Evolutionary conservation across 1,140 invertebrate species (phyloP).

Genomic region (Adelges cooleyi): DNA sequence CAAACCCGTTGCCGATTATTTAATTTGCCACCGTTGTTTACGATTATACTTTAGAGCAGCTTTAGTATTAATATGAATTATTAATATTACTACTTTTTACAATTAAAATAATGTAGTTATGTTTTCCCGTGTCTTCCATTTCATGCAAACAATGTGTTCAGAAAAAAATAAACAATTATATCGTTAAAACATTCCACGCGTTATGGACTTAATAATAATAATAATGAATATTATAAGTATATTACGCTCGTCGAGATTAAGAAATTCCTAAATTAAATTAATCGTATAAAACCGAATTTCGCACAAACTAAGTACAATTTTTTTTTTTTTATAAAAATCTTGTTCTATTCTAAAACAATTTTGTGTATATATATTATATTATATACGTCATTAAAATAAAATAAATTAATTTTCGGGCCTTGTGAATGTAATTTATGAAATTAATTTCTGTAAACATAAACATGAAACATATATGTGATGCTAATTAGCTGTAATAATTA

Average conservation of each 20-base stretch:
- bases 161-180: no score
- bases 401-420: background rate
- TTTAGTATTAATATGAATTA: no score
- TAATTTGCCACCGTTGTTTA: no score
- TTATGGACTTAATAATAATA: no score
- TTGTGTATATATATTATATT: no score
- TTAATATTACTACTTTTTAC: no score
- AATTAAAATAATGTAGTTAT: no score
- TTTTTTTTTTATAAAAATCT: background rate
- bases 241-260: no score
- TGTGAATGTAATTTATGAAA: slow-evolving; percentile 14
- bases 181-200: slow-evolving; percentile 6
- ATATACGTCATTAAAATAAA: background rate
- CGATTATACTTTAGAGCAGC: no score
- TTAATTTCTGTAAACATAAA: slow-evolving; percentile 12
- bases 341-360: no score
- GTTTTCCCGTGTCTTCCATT: slow-evolving; percentile 18
- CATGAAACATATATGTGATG: slow-evolving; percentile 27
- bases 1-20: no score
- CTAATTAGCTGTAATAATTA: slow-evolving; percentile 24
- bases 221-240: no score
- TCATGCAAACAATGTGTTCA: slow-evolving; percentile 24
- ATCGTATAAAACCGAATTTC: slow-evolving; percentile 21
- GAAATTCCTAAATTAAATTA: background rate
- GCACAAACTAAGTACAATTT: slow-evolving; percentile 21